These are phyloP conservation scores for Procambarus clarkii DNA, from an alignment of 1,140 invertebrate species.

Conservation along the genomic window DNA sequence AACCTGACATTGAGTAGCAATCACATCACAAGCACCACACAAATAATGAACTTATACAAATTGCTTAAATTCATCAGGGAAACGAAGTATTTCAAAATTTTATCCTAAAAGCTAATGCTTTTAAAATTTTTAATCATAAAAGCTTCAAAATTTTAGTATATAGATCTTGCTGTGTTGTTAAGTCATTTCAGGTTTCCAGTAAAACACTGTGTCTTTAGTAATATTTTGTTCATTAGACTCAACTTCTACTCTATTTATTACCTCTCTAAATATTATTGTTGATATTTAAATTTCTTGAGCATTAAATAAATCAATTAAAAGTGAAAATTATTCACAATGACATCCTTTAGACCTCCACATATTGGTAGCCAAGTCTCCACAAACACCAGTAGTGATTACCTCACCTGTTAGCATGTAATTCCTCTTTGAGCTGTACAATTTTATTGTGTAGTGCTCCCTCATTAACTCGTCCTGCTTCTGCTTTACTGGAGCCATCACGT, in stretches of 20 bases:
- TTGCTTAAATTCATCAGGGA: too few relatives aligned
- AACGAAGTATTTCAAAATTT: too few relatives aligned
- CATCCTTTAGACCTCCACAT: not conserved
- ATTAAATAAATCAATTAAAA: not conserved
- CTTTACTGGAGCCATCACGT: conserved; percentile 60
- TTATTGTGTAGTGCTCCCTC: conserved; percentile 68
- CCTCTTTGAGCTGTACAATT: conserved; percentile 68
- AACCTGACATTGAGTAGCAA: too few relatives aligned
- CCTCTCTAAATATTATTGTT: not conserved
- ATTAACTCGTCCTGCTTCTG: conserved; percentile 66
- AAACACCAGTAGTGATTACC: not conserved
- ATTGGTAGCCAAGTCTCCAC: not conserved
- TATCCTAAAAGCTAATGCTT: too few relatives aligned
- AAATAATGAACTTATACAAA: too few relatives aligned
- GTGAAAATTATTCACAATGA: not conserved
- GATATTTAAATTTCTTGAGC: conserved; percentile 2
- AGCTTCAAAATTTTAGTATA: too few relatives aligned
- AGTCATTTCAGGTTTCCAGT: too few relatives aligned
- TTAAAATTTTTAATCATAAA: too few relatives aligned
- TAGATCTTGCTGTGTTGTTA: too few relatives aligned
- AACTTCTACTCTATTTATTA: not conserved
- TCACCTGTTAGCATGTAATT: conserved; percentile 67
- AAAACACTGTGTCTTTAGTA: too few relatives aligned
- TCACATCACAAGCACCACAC: too few relatives aligned
- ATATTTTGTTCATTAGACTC: not conserved